Evolutionary conservation across 2,888 invertebrate species (phyloP).

Genomic region (Cosmia trapezina): DNA sequence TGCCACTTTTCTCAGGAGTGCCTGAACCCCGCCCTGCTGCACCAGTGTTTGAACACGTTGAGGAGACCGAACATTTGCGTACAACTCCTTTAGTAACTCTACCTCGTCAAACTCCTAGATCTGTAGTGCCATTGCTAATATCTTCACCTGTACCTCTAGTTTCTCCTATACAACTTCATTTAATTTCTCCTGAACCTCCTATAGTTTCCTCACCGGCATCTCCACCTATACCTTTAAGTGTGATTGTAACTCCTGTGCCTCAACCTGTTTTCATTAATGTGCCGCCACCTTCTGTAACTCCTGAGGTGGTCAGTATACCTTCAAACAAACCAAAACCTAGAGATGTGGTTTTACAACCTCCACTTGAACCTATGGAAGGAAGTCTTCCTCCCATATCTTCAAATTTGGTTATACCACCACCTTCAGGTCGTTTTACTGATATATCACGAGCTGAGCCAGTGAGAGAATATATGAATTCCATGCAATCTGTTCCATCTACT

Average conservation of each 20-base stretch:
- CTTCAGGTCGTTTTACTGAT: conserved; percentile 63
- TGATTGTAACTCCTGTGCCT: conserved; percentile 39
- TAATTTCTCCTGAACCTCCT: conserved; percentile 1
- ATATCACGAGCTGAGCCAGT: conserved; percentile 61
- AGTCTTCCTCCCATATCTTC: conserved; percentile 52
- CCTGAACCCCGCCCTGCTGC: conserved; percentile 53
- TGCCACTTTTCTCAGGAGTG: not conserved
- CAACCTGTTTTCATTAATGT: conserved; percentile 13
- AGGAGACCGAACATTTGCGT: conserved; percentile 52
- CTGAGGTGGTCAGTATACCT: not conserved
- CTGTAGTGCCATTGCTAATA: conserved; percentile 29
- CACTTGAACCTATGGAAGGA: conserved; percentile 33
- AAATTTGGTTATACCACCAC: conserved; percentile 59
- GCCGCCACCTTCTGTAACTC: not conserved
- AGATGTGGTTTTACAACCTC: conserved; percentile 12
- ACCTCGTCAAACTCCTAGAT: conserved; percentile 39
- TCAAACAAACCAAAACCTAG: conserved; percentile 1
- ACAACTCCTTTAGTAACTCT: conserved; percentile 35
- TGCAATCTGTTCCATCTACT: conserved; percentile 36
- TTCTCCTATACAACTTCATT: conserved; percentile 17
- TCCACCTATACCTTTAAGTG: conserved; percentile 16
- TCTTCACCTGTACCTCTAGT: conserved; percentile 30
- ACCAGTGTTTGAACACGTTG: conserved; percentile 66
- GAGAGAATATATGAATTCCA: conserved; percentile 59
- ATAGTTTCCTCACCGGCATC: not conserved